A percentile compares a stretch with the other conserved stretches of the same genome.
These are phyloP conservation scores for Hydrochoerus hydrochaeris DNA, from an alignment of 2,113 vertebrate genomes.

Conservation along the genomic window DNA sequence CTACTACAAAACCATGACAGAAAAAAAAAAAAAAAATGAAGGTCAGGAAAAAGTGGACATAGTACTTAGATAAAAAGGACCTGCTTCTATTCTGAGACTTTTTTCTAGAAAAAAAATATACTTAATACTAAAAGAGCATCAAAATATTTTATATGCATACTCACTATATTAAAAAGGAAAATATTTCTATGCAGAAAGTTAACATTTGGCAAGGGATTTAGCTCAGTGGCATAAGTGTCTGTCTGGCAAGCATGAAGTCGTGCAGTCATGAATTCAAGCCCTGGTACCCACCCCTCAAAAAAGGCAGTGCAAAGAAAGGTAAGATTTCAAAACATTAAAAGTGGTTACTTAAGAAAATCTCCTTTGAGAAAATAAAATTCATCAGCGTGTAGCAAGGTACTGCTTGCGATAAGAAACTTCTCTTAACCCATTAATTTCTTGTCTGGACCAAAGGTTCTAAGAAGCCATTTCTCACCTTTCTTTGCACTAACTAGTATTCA, in stretches of 20 bases:
- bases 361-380: constrained; percentile 8
- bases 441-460: neutral
- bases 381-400: neutral
- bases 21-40: neutral
- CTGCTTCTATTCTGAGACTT: neutral
- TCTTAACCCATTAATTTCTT: neutral
- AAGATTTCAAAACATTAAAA: constrained; percentile 12
- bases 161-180: constrained; percentile 15
- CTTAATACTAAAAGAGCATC: constrained; percentile 31
- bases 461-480: neutral
- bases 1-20: neutral
- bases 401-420: neutral
- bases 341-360: neutral
- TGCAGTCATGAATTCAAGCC: too few species aligned
- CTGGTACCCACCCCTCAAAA: too few species aligned
- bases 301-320: neutral
- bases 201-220: neutral
- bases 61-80: neutral
- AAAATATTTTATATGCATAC: neutral
- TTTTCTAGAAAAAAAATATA: neutral
- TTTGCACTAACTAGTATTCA: constrained; percentile 14
- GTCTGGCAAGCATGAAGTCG: too few species aligned
- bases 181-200: neutral
- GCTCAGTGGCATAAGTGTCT: too few species aligned
- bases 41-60: neutral